Evolutionary conservation across 2,888 invertebrate species (phyloP).

Genomic region (Epiblema foenella): DNA sequence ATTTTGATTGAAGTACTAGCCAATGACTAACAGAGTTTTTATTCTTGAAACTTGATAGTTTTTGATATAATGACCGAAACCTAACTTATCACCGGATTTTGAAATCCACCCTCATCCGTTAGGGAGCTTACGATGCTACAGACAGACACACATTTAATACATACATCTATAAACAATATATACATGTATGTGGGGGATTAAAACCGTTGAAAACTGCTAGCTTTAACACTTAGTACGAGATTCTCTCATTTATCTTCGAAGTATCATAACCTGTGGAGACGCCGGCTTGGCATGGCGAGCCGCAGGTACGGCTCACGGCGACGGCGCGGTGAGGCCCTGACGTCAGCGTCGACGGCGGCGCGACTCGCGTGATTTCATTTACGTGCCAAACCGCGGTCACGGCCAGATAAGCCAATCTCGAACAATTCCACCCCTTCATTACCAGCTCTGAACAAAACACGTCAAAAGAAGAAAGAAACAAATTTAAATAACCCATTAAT

Average conservation of each 20-base stretch:
- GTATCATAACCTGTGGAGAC: not conserved
- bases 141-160: too few species aligned
- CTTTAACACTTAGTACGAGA: not conserved
- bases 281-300: conserved; percentile 43
- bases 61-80: too few species aligned
- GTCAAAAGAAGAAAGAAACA: conserved; percentile 23
- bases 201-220: not conserved
- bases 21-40: too few species aligned
- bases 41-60: too few species aligned
- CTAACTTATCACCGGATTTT: too few species aligned
- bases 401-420: conserved; percentile 50
- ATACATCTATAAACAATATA: too few species aligned
- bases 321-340: conserved; percentile 54
- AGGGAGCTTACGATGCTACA: too few species aligned
- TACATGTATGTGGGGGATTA: not conserved
- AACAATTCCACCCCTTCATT: conserved; percentile 43
- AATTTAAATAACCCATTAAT: conserved; percentile 22
- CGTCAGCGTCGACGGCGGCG: conserved; percentile 62
- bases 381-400: conserved; percentile 73
- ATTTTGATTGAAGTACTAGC: too few species aligned
- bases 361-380: conserved; percentile 73
- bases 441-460: conserved; percentile 5
- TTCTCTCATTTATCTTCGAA: too few species aligned
- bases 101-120: too few species aligned
- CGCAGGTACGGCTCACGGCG: conserved; percentile 54